Conservation (phyloP, 2,888 invertebrate genomes). For the Cyclophora albipunctata region DNA sequence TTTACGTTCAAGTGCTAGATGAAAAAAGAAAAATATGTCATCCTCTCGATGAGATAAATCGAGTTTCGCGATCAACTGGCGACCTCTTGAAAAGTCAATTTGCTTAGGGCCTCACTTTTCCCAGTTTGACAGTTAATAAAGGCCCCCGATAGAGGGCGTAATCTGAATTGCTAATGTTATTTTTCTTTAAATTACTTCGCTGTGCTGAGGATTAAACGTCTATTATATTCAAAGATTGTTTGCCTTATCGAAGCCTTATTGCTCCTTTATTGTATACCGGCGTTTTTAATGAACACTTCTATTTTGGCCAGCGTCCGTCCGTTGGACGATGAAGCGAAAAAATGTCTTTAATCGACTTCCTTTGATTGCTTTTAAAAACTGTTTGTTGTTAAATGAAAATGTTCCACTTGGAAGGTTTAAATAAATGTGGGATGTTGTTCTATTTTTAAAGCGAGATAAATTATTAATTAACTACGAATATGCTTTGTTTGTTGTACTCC, state of each 20-base stretch:
- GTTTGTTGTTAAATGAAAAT: not conserved
- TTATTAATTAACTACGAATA: not conserved
- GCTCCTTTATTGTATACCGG: conserved; percentile 23
- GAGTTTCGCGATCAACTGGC: conserved; percentile 34
- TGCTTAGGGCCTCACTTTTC: conserved; percentile 42
- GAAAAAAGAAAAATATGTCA: not conserved
- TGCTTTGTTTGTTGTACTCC: not conserved
- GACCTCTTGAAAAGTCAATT: conserved; percentile 57
- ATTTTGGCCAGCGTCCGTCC: not conserved
- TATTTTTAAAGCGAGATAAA: not conserved
- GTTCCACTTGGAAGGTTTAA: not conserved
- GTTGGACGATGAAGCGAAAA: not conserved
- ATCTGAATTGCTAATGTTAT: conserved; percentile 74
- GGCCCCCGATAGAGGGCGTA: conserved; percentile 46
- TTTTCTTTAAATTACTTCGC: conserved; percentile 70
- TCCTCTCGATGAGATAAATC: conserved; percentile 40
- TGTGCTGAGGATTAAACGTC: conserved; percentile 53
- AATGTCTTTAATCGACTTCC: not conserved
- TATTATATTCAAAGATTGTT: conserved; percentile 63
- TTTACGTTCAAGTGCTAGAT: no score
- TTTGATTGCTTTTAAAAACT: not conserved
- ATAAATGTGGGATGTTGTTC: not conserved
- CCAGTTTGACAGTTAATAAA: conserved; percentile 70
- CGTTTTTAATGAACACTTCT: conserved; percentile 20
- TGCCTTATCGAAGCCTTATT: conserved; percentile 46